A percentile compares a stretch with the other conserved stretches of the same genome.
Evolutionary conservation across 2,888 invertebrate genomes (phyloP).

Genomic region (Athripsodes cinereus): DNA sequence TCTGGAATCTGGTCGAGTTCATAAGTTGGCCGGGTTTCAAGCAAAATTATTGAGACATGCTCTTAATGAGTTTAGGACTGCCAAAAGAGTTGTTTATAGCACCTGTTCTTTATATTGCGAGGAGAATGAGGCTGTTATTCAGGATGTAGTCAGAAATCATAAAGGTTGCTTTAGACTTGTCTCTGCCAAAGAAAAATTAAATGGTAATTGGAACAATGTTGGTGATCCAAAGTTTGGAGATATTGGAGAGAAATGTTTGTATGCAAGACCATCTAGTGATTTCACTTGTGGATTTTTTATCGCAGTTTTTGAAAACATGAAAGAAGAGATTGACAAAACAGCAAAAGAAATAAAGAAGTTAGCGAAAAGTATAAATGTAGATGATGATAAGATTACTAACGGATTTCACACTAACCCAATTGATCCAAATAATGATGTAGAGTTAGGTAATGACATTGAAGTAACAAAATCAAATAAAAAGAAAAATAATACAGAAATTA

Average conservation of each 20-base stretch:
- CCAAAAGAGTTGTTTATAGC: conserved; percentile 86
- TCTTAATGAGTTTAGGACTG: conserved; percentile 74
- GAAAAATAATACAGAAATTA: not conserved
- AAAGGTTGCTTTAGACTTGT: conserved; percentile 56
- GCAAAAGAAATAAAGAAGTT: not conserved
- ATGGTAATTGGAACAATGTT: conserved; percentile 61
- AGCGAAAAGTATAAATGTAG: not conserved
- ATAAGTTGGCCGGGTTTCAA: conserved; percentile 71
- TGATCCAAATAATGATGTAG: not conserved
- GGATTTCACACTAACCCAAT: not conserved
- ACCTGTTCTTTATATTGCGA: conserved; percentile 88
- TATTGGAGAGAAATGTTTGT: conserved; percentile 69
- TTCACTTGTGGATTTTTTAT: conserved; percentile 93
- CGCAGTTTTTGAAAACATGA: conserved; percentile 67
- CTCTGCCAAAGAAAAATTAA: conserved; percentile 53
- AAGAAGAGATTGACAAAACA: not conserved
- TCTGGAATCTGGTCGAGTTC: conserved; percentile 48
- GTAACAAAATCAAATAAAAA: not conserved
- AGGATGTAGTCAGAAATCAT: conserved; percentile 57
- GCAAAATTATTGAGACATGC: conserved; percentile 81
- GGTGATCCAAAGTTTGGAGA: conserved; percentile 60
- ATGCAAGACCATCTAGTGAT: conserved; percentile 69
- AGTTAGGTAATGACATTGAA: not conserved
- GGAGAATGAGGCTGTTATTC: conserved; percentile 90
- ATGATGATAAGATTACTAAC: not conserved